Percentiles rank a stretch among this genome's conserved stretches.
phyloP scores from a whole-genome alignment of 2,888 invertebrate species.

The Globia sparganii region DNA sequence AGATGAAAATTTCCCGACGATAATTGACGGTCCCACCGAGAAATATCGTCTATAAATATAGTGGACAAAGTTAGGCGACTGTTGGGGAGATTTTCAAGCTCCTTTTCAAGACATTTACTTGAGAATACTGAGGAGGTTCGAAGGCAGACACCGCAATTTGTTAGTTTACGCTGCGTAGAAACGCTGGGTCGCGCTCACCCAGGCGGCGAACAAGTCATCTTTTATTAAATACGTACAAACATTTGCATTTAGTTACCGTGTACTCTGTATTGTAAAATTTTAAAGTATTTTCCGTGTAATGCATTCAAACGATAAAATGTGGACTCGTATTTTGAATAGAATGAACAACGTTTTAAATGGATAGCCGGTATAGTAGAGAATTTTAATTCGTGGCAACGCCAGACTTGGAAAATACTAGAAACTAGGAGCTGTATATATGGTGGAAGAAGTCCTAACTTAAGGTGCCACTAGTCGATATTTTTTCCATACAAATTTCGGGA shows the following conservation, averaged over 20 bases:
- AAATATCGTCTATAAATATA: slow-evolving; percentile 70
- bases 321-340: slow-evolving; percentile 41
- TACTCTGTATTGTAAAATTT: slow-evolving; percentile 55
- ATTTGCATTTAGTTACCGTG: slow-evolving; percentile 64
- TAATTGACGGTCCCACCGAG: slow-evolving; percentile 65
- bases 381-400: slow-evolving; percentile 6
- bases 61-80: slow-evolving; percentile 68
- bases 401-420: neutral
- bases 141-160: slow-evolving; percentile 74
- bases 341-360: slow-evolving; percentile 33
- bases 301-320: slow-evolving; percentile 46
- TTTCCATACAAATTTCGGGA: too few relatives aligned
- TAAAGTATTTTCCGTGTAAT: slow-evolving; percentile 50
- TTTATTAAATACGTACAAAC: slow-evolving; percentile 69
- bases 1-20: slow-evolving; percentile 49
- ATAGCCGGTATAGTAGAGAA: slow-evolving; percentile 9
- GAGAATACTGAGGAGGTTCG: slow-evolving; percentile 61
- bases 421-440: neutral
- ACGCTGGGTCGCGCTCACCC: slow-evolving; percentile 47
- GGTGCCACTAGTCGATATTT: too few relatives aligned
- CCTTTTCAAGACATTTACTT: slow-evolving; percentile 72
- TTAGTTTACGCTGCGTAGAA: slow-evolving; percentile 72
- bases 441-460: too few relatives aligned
- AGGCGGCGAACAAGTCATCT: slow-evolving; percentile 66
- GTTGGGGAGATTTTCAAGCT: slow-evolving; percentile 65